phyloP scores from a whole-genome alignment of 2,113 vertebrate genomes.

The Corythaeola cristata region DNA sequence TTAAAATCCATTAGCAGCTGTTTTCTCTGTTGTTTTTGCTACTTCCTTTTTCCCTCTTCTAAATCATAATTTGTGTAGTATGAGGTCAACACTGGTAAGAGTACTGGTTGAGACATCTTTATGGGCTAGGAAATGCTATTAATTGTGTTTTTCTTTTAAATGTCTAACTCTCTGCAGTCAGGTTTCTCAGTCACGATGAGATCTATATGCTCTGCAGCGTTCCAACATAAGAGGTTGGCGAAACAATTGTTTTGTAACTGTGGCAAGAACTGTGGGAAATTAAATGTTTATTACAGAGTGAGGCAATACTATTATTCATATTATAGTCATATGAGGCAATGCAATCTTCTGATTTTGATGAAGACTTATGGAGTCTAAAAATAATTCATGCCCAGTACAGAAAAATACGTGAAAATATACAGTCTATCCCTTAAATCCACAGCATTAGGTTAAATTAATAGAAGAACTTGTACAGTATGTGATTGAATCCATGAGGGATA shows the following conservation, averaged over 20 bases:
- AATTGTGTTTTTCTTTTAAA: background rate
- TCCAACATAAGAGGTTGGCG: background rate
- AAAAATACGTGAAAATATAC: constrained; percentile 47
- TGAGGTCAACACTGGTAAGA: background rate
- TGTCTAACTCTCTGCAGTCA: background rate
- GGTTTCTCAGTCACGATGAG: background rate
- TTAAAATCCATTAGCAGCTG: background rate
- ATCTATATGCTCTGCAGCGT: background rate
- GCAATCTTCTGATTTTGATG: background rate
- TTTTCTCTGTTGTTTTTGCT: background rate
- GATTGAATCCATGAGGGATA: constrained; percentile 67
- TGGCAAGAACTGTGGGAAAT: background rate
- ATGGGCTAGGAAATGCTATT: constrained; percentile 13
- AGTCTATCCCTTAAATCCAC: constrained; percentile 50
- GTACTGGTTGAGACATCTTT: background rate
- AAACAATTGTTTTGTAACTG: background rate
- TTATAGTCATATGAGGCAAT: background rate
- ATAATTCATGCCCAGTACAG: constrained; percentile 13
- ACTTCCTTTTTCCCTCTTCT: background rate
- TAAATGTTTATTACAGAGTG: background rate
- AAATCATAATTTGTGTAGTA: background rate
- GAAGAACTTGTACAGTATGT: constrained; percentile 45
- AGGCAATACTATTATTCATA: background rate
- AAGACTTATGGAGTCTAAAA: constrained; percentile 42
- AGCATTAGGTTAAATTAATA: constrained; percentile 62